Percentiles rank a stretch among this genome's conserved stretches.
These are phyloP conservation scores for Chrysemys picta DNA, from an alignment of 2,113 vertebrate genomes.

Conservation along the genomic window DNA sequence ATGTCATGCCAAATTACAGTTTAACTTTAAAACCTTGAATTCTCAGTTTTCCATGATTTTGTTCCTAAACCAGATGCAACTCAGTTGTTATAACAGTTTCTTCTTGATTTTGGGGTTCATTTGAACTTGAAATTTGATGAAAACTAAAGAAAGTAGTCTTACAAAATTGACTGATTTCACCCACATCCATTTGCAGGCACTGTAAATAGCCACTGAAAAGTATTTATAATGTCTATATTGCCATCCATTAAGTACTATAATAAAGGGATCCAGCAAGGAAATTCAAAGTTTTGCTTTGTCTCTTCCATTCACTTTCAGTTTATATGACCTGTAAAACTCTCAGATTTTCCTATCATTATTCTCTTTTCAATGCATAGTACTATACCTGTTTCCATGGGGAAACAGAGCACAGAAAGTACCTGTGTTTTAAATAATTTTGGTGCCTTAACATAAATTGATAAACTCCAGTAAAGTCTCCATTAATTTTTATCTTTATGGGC, in stretches of 20 bases:
- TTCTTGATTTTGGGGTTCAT: not conserved
- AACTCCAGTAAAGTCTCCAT: not conserved
- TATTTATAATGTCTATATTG: not conserved
- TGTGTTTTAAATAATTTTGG: slow-evolving; percentile 12
- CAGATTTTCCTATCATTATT: not conserved
- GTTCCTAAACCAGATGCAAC: not conserved
- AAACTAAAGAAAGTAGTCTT: not conserved
- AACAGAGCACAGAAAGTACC: not conserved
- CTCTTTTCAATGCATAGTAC: slow-evolving; percentile 2
- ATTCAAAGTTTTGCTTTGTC: not conserved
- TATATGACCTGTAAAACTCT: not conserved
- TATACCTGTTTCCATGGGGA: not conserved
- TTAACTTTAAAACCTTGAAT: not conserved
- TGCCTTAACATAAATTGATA: not conserved
- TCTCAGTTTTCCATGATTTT: not conserved
- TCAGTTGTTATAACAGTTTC: not conserved
- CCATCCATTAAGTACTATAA: not conserved
- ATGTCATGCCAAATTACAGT: not conserved
- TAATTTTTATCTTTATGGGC: not conserved
- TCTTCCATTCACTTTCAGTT: not conserved
- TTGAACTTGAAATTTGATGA: not conserved
- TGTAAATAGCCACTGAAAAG: not conserved
- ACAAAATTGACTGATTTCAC: not conserved
- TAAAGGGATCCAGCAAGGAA: not conserved
- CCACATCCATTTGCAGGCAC: not conserved